These are phyloP conservation scores for Antheraea pernyi DNA, from an alignment of 1,140 invertebrate genomes.

Conservation along the genomic window DNA sequence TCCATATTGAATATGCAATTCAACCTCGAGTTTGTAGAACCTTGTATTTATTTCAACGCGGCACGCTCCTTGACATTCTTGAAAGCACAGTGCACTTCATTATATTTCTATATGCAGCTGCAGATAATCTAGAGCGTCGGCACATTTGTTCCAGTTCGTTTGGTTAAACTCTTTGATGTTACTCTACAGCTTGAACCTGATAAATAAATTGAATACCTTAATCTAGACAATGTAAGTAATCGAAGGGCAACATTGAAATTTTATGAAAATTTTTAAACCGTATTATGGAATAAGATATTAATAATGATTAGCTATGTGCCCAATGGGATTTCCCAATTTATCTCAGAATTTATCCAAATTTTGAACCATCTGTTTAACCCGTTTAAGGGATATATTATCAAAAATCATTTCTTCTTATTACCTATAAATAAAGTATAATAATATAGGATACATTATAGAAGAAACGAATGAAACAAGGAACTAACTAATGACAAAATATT, in stretches of 20 bases:
- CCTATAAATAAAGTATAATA: too few species aligned
- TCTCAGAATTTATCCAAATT: too few species aligned
- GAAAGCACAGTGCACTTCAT: background rate
- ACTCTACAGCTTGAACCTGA: background rate
- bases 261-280: background rate
- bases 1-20: background rate
- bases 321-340: too few species aligned
- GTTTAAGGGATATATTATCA: too few species aligned
- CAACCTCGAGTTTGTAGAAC: background rate
- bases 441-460: too few species aligned
- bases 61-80: background rate
- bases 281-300: too few species aligned
- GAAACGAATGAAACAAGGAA: too few species aligned
- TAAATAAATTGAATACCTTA: background rate
- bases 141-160: background rate
- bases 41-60: background rate
- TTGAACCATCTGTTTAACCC: too few species aligned
- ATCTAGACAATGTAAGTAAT: background rate
- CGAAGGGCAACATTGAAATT: background rate
- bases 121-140: background rate
- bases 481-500: too few species aligned
- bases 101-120: slow-evolving; percentile 2
- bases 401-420: too few species aligned
- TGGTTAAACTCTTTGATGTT: background rate
- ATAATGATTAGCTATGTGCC: too few species aligned